Evolutionary conservation across 2,113 vertebrate genomes (phyloP).

Genomic region (Motacilla alba): DNA sequence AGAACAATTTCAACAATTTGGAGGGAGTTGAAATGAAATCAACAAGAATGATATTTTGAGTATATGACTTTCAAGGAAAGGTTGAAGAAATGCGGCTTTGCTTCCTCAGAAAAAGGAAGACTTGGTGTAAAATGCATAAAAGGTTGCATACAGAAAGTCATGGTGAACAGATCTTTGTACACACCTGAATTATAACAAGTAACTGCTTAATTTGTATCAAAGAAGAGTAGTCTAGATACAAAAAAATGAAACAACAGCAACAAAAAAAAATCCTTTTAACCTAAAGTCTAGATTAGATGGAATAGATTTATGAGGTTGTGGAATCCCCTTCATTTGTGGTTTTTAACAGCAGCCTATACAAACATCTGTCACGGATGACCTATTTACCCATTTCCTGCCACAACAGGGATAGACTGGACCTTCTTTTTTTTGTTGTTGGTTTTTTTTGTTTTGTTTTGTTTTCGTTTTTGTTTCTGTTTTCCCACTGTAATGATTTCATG

Average conservation of each 20-base stretch:
- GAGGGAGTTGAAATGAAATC: constrained; percentile 19
- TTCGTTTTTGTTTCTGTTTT: background rate
- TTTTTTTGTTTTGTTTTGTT: background rate
- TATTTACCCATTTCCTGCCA: constrained; percentile 54
- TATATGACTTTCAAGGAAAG: background rate
- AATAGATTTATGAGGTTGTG: constrained; percentile 24
- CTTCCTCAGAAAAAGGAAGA: background rate
- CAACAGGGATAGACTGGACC: background rate
- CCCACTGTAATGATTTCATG: background rate
- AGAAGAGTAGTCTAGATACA: background rate
- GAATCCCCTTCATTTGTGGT: constrained; percentile 37
- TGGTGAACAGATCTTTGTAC: background rate
- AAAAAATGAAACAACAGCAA: background rate
- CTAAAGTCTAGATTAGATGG: constrained; percentile 12
- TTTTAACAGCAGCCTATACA: constrained; percentile 46
- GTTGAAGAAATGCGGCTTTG: background rate
- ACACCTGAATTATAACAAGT: background rate
- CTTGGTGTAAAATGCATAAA: background rate
- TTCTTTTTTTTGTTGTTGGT: background rate
- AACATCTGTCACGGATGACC: constrained; percentile 48
- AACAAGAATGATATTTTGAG: constrained; percentile 11
- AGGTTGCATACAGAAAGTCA: background rate
- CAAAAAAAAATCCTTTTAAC: background rate
- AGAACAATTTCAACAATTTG: constrained; percentile 18
- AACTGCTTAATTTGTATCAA: background rate